These are phyloP conservation scores for Strongylocentrotus purpuratus DNA, from an alignment of 35 echinoderm and acorn worm species.

Conservation along the genomic window DNA sequence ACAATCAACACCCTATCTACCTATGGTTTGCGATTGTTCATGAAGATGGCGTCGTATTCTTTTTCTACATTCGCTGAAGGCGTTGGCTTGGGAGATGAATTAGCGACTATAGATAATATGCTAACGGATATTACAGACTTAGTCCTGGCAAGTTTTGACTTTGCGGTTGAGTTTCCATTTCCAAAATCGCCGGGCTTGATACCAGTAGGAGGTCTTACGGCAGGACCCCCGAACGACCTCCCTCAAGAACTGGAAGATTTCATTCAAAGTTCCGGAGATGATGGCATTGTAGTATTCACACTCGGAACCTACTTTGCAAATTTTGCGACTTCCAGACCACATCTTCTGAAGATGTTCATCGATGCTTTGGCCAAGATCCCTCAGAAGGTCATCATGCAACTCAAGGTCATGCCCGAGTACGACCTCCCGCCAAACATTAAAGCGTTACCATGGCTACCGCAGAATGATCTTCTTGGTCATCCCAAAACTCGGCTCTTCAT, in stretches of 20 bases:
- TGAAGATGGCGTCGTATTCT: background rate
- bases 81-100: background rate
- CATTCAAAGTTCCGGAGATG: constrained; percentile 61
- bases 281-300: constrained; percentile 73
- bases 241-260: constrained; percentile 71
- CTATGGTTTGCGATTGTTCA: background rate
- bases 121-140: background rate
- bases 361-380: constrained; percentile 51
- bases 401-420: background rate
- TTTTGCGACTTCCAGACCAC: background rate
- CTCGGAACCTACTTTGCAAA: constrained; percentile 55
- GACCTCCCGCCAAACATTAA: constrained; percentile 46
- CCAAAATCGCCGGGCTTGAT: constrained; percentile 58
- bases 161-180: constrained; percentile 53
- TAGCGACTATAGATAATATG: background rate
- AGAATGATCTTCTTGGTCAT: constrained; percentile 71
- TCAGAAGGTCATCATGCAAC: constrained; percentile 66
- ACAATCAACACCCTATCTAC: background rate
- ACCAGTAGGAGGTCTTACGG: constrained; percentile 65
- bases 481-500: constrained; percentile 40
- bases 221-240: constrained; percentile 32
- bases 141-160: constrained; percentile 37
- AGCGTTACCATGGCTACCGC: constrained; percentile 62
- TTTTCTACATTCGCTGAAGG: background rate
- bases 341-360: constrained; percentile 36